These are phyloP conservation scores for human (Homo sapiens) DNA, from an alignment of 2,113 vertebrate species.

Conservation along the genomic window DNA sequence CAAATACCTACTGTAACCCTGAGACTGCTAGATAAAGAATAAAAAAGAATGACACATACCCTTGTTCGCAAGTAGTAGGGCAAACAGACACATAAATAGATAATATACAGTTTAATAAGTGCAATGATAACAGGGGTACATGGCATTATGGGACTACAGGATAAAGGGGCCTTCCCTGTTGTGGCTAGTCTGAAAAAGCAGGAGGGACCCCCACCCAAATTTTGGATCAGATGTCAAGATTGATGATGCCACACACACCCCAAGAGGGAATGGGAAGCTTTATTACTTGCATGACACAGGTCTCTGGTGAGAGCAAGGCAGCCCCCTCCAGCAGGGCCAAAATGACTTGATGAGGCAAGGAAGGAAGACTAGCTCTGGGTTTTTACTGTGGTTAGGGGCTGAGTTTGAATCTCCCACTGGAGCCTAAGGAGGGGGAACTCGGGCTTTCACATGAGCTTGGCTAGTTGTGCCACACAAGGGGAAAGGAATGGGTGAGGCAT, in stretches of 20 bases:
- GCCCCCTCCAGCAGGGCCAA: background rate
- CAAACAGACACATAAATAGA: background rate
- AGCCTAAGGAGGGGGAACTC: background rate
- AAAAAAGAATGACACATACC: background rate
- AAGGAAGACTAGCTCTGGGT: background rate
- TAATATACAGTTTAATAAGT: background rate
- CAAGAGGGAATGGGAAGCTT: background rate
- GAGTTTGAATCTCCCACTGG: background rate
- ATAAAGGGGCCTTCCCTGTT: background rate
- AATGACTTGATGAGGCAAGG: background rate
- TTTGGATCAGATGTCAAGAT: background rate
- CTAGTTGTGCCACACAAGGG: background rate
- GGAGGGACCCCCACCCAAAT: background rate
- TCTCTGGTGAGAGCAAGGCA: background rate
- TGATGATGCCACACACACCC: background rate
- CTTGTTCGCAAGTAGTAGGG: background rate
- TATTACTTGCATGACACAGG: background rate
- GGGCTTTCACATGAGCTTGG: background rate
- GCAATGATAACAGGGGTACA: too few relatives aligned
- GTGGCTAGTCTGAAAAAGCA: background rate
- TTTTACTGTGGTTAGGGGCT: background rate
- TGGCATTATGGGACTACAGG: background rate
- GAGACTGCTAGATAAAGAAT: background rate
- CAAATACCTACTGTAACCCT: background rate
- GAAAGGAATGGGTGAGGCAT: background rate